These are phyloP conservation scores for Ophiothrix spiculata DNA, from an alignment of 35 echinoderm and acorn worm genomes.

Conservation along the genomic window DNA sequence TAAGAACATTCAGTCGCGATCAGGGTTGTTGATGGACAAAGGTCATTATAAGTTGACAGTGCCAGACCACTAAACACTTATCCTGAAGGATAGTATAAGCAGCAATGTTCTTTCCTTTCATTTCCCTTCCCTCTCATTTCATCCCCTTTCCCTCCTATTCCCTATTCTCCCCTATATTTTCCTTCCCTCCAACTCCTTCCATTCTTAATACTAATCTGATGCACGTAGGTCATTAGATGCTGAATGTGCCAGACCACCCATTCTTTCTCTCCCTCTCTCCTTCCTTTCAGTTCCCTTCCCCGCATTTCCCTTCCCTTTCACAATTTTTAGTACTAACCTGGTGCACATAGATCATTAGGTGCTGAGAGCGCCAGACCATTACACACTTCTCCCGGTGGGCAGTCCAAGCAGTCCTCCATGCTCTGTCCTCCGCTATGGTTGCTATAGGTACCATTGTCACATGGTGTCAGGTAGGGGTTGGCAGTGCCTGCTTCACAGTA, in stretches of 20 bases:
- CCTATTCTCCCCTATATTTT: too few species aligned
- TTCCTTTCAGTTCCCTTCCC: too few species aligned
- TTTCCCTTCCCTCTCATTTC: too few species aligned
- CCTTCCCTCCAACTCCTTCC: too few species aligned
- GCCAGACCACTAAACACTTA: too few species aligned
- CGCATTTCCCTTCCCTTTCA: not conserved
- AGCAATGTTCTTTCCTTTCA: too few species aligned
- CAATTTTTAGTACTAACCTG: constrained; percentile 64
- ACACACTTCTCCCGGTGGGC: constrained; percentile 74
- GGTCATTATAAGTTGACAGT: too few species aligned
- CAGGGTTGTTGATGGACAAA: too few species aligned
- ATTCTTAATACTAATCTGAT: too few species aligned
- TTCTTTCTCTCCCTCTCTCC: not conserved
- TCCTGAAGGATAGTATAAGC: too few species aligned
- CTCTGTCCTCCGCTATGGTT: constrained; percentile 54
- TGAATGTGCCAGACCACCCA: not conserved
- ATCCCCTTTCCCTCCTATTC: too few species aligned
- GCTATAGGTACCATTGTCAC: constrained; percentile 86
- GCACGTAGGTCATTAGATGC: not conserved
- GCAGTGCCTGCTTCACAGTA: constrained; percentile 71
- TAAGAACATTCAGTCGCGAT: too few species aligned
- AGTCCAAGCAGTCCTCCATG: constrained; percentile 69
- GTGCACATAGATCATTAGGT: constrained; percentile 72
- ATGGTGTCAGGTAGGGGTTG: constrained; percentile 67
- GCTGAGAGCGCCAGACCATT: constrained; percentile 53